Evolutionary conservation across 2,797 vertebrate species (phyloP), one percentile per base, ranked within the genome.

Genomic region (Microcaecilia unicolor): DNA sequence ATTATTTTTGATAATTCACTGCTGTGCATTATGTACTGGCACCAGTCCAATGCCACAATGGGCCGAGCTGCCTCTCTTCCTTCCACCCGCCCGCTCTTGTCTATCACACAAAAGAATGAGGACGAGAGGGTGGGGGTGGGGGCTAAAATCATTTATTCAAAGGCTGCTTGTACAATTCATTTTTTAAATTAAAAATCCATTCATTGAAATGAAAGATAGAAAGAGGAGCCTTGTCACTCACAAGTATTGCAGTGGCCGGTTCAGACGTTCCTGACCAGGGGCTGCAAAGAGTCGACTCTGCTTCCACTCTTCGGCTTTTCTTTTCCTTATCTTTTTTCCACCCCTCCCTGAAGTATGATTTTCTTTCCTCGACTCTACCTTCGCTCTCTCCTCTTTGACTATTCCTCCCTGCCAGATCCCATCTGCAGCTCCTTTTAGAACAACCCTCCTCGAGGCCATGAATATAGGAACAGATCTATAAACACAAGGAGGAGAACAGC

Each of bases 171-270:
- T 5, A 15, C 13, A 15, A n/a, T 9, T 5, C n/a, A n/a, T n/a
- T n/a, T n/a, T n/a, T n/a, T n/a, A n/a, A n/a, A n/a, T n/a, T n/a
- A n/a, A n/a, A n/a, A n/a, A n/a, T n/a, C n/a, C n/a, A n/a, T n/a
- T n/a, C n/a, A n/a, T n/a, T n/a, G n/a, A n/a, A n/a, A n/a, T n/a
- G n/a, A n/a, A n/a, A n/a, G n/a, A n/a, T n/a, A n/a, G n/a, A n/a
- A n/a, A n/a, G n/a, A n/a, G n/a, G 51, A 58, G 67, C 62, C 58
- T 30, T 62, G 56, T 43, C 30, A 24, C 38, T 22, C 35, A 25
- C 44, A 48, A n/a, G 7, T 16, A 64, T 55, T 49, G 18, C 62
- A 57, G 56, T 31, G 25, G 19, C 29, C 45, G 28, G 11, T 18
- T 22, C 18, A 13, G 18, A 9, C 26, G 19, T 30, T 19, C 9